Conservation (phyloP, 2,113 vertebrate species). For the Paratilapia polleni region DNA sequence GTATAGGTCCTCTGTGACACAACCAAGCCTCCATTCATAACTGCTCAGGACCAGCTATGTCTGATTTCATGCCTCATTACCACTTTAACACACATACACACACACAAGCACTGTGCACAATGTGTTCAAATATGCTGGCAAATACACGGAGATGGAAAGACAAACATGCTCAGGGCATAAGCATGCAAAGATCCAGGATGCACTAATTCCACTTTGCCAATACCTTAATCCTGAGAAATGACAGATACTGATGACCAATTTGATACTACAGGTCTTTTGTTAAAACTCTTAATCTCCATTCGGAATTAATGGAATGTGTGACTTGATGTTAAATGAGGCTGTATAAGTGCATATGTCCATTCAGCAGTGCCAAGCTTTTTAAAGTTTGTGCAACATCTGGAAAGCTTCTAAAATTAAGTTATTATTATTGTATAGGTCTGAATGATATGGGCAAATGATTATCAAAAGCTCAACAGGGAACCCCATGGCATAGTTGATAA, state of each 20-base stretch:
- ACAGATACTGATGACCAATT: not conserved
- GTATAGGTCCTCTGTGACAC: slow-evolving; percentile 28
- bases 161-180: not conserved
- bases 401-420: not conserved
- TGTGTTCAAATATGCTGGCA: slow-evolving; percentile 11
- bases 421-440: not conserved
- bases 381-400: not conserved
- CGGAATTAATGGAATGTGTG: not conserved
- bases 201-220: not conserved
- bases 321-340: not conserved
- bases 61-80: slow-evolving; percentile 54
- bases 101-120: slow-evolving; percentile 12
- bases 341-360: not conserved
- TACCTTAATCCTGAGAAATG: not conserved
- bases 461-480: not conserved
- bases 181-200: not conserved
- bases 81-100: not conserved
- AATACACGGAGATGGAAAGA: slow-evolving; percentile 8
- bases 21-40: slow-evolving; percentile 39
- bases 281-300: not conserved
- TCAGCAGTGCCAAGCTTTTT: not conserved
- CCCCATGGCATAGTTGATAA: too few relatives aligned
- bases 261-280: not conserved
- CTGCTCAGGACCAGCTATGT: slow-evolving; percentile 31
- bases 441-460: not conserved